These are phyloP conservation scores for Ranitomeya variabilis DNA, from an alignment of 2,113 vertebrate genomes.

Conservation along the genomic window DNA sequence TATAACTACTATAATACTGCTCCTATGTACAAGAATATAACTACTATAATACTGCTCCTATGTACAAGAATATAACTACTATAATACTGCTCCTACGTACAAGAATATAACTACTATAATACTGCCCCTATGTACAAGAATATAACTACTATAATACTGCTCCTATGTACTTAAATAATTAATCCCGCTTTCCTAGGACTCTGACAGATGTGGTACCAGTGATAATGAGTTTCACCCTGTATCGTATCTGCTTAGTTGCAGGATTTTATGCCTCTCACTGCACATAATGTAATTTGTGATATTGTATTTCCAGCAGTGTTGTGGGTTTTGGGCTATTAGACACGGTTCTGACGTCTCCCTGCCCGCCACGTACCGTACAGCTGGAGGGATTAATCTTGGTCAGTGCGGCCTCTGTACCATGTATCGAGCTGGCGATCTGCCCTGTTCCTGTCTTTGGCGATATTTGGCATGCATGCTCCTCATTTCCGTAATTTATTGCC, in stretches of 20 bases:
- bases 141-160: conserved; percentile 11
- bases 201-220: too few relatives aligned
- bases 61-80: not conserved
- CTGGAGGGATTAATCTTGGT: not conserved
- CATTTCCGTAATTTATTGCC: conserved; percentile 11
- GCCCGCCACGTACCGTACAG: not conserved
- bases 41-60: not conserved
- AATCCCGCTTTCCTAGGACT: too few relatives aligned
- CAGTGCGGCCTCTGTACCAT: not conserved
- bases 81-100: conserved; percentile 8
- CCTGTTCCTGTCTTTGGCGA: not conserved
- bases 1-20: not conserved
- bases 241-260: too few relatives aligned
- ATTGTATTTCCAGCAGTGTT: not conserved
- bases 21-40: not conserved
- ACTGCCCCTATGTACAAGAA: conserved; percentile 1
- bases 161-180: not conserved
- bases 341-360: too few relatives aligned
- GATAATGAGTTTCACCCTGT: too few relatives aligned
- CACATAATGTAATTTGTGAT: not conserved
- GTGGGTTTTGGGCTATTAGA: not conserved
- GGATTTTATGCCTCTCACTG: too few relatives aligned
- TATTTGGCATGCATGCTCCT: not conserved
- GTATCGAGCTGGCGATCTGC: conserved; percentile 20
- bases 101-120: conserved; percentile 2